Evolutionary conservation across 2,113 vertebrate genomes (phyloP).

Genomic region (Thymallus thymallus): DNA sequence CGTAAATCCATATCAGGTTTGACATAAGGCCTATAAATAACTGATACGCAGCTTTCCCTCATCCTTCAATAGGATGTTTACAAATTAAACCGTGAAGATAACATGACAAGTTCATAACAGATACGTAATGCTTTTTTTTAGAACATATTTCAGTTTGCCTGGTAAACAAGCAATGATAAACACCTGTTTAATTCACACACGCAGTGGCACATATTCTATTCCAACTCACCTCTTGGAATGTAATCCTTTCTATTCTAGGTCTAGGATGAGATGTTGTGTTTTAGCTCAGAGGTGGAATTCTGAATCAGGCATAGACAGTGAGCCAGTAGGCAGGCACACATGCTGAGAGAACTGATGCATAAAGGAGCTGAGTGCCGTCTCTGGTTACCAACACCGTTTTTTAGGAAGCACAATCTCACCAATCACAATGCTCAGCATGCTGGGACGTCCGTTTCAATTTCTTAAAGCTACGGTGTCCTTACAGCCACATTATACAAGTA

Average conservation of each 20-base stretch:
- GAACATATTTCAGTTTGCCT: too few species aligned
- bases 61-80: too few species aligned
- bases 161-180: too few species aligned
- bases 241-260: background rate
- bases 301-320: background rate
- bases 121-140: too few species aligned
- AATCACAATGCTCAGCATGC: conserved; percentile 61
- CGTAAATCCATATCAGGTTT: too few species aligned
- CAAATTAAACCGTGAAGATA: too few species aligned
- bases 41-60: too few species aligned
- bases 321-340: background rate
- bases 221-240: background rate
- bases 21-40: too few species aligned
- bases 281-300: background rate
- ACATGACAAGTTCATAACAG: too few species aligned
- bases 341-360: background rate
- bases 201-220: background rate
- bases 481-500: background rate
- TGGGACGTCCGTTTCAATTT: conserved; percentile 75
- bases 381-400: conserved; percentile 68
- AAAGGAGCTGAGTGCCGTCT: conserved; percentile 35
- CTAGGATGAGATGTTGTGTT: conserved; percentile 1
- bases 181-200: too few species aligned
- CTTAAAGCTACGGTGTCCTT: conserved; percentile 71
- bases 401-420: conserved; percentile 65